These are phyloP conservation scores for Peromyscus polionotus DNA, from an alignment of 2,113 vertebrate species.

Conservation along the genomic window DNA sequence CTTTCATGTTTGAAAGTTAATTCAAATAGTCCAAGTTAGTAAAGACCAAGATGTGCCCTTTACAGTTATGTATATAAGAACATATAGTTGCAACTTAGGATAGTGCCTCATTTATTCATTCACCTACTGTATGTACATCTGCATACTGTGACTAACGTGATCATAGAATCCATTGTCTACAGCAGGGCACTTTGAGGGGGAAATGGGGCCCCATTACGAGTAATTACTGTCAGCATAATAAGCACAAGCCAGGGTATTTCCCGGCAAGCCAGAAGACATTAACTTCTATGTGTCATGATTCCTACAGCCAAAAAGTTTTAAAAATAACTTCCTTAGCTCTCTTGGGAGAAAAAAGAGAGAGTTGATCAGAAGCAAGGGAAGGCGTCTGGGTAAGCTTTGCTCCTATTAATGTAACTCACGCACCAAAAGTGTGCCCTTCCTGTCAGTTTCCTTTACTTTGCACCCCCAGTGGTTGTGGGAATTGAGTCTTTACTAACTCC, in stretches of 20 bases:
- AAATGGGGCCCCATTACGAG: not conserved
- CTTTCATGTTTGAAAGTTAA: slow-evolving; percentile 9
- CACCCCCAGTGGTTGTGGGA: not conserved
- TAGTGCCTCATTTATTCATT: not conserved
- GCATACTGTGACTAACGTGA: not conserved
- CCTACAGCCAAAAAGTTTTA: slow-evolving; percentile 63
- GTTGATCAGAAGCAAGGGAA: slow-evolving; percentile 42
- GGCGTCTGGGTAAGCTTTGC: not conserved
- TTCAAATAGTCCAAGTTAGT: slow-evolving; percentile 16
- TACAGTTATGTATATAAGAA: not conserved
- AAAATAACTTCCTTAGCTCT: slow-evolving; percentile 63
- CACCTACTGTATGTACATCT: not conserved
- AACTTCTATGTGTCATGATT: not conserved
- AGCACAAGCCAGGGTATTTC: slow-evolving; percentile 23
- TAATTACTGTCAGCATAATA: not conserved
- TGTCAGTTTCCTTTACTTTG: slow-evolving; percentile 38
- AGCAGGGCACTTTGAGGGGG: slow-evolving; percentile 29
- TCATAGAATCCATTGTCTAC: not conserved
- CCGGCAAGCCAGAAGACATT: not conserved
- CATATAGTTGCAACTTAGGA: not conserved
- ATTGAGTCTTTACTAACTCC: slow-evolving; percentile 34
- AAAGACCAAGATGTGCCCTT: slow-evolving; percentile 27
- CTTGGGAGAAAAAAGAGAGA: slow-evolving; percentile 57
- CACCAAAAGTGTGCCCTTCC: slow-evolving; percentile 50
- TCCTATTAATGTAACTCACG: slow-evolving; percentile 63